A percentile compares a stretch with the other conserved stretches of the same genome.
phyloP scores from a whole-genome alignment of 2,113 vertebrate species.

The Syrmaticus mikado region DNA sequence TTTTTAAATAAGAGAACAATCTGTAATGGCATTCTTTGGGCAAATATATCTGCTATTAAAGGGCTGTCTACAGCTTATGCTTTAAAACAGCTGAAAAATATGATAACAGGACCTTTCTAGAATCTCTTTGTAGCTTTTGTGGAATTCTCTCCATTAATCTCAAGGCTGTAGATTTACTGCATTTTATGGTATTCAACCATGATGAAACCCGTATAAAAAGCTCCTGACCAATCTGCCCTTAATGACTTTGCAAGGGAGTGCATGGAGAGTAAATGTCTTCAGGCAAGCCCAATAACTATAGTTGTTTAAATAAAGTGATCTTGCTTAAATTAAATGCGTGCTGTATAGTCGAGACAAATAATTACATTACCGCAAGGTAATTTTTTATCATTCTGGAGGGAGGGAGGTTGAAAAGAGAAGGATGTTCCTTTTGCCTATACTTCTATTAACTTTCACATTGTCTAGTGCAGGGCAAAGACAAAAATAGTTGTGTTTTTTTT shows the following conservation, averaged over 20 bases:
- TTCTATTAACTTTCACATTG: neutral
- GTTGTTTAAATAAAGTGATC: neutral
- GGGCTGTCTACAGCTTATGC: neutral
- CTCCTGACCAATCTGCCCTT: neutral
- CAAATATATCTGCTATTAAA: neutral
- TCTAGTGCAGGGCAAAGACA: neutral
- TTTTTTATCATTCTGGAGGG: rapidly evolving
- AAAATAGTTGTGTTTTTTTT: neutral
- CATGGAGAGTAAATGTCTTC: neutral
- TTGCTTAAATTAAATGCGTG: neutral
- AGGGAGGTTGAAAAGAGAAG: neutral
- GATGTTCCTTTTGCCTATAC: neutral
- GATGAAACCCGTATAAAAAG: neutral
- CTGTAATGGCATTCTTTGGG: neutral
- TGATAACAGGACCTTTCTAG: neutral
- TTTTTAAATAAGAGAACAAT: neutral
- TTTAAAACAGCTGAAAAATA: neutral
- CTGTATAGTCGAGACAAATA: neutral
- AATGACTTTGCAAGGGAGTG: neutral
- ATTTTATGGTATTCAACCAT: neutral
- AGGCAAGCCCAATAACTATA: neutral
- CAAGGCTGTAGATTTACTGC: neutral
- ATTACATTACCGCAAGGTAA: neutral
- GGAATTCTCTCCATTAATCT: neutral
- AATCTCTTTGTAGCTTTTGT: neutral